A percentile compares a stretch with the other conserved stretches of the same genome.
These are phyloP conservation scores for Otis tarda DNA, from an alignment of 2,113 vertebrate genomes.

Conservation along the genomic window DNA sequence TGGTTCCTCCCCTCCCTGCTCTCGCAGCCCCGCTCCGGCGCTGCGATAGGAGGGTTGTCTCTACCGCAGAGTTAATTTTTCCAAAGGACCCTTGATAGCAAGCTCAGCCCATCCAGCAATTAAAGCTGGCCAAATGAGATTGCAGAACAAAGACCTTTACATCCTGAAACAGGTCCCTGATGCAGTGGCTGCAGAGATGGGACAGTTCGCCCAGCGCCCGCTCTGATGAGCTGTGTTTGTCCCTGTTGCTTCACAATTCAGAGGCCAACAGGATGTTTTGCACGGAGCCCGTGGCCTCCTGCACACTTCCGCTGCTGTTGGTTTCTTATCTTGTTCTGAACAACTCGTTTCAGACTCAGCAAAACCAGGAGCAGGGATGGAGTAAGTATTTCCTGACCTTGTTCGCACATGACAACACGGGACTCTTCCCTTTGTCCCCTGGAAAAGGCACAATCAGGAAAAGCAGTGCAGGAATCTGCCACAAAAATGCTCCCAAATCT, in stretches of 20 bases:
- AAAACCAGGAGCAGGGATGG: slow-evolving; percentile 34
- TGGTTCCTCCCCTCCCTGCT: not conserved
- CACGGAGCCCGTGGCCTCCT: not conserved
- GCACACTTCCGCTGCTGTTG: slow-evolving; percentile 31
- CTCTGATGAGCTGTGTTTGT: not conserved
- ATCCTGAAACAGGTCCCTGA: not conserved
- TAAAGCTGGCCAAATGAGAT: not conserved
- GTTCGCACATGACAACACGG: not conserved
- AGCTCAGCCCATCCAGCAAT: not conserved
- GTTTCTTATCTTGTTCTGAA: slow-evolving; percentile 52
- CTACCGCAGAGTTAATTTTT: not conserved
- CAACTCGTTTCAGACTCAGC: slow-evolving; percentile 21
- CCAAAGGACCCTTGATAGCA: not conserved
- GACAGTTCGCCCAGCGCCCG: accelerated
- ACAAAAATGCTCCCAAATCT: not conserved
- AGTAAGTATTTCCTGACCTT: slow-evolving; percentile 29
- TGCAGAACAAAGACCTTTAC: not conserved
- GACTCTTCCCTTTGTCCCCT: not conserved
- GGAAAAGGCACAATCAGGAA: not conserved
- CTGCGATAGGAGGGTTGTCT: accelerated
- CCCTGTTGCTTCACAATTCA: not conserved
- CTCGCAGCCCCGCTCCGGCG: accelerated
- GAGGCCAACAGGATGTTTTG: slow-evolving; percentile 62
- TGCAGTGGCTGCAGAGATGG: not conserved
- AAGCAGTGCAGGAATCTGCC: not conserved